Conservation (phyloP, 2,113 vertebrate species). For the Piliocolobus tephrosceles region DNA sequence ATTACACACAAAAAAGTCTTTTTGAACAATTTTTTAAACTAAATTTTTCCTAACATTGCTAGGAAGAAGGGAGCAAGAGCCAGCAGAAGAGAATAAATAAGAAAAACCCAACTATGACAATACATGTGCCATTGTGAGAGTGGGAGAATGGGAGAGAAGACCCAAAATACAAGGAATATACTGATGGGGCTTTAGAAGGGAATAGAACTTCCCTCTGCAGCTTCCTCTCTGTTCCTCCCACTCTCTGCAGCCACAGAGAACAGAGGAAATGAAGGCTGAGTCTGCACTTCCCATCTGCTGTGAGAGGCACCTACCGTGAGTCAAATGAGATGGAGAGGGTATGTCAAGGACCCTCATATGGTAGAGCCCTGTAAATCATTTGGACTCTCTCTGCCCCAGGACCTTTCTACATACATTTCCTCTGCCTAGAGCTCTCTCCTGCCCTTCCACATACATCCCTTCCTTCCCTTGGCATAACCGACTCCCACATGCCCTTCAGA, state of each 20-base stretch:
- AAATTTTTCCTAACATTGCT: background rate
- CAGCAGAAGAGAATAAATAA: background rate
- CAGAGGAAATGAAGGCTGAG: background rate
- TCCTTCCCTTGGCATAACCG: background rate
- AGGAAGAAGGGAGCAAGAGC: background rate
- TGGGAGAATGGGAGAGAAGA: background rate
- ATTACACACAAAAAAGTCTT: background rate
- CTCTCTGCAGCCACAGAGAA: background rate
- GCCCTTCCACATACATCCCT: background rate
- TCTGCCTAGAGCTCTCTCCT: background rate
- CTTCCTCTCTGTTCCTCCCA: background rate
- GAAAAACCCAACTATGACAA: background rate
- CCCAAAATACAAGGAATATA: background rate
- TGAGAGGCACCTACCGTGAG: background rate
- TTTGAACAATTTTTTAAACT: background rate
- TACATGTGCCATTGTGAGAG: background rate
- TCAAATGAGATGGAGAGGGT: background rate
- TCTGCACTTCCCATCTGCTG: background rate
- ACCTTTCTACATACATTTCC: background rate
- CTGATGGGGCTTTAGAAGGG: background rate
- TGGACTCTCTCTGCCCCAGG: background rate
- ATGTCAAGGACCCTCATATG: background rate
- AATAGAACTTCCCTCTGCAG: background rate
- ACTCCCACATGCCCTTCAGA: background rate
- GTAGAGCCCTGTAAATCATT: background rate